phyloP scores from a whole-genome alignment of 1,140 invertebrate species.

The Phenacoccus solenopsis region DNA sequence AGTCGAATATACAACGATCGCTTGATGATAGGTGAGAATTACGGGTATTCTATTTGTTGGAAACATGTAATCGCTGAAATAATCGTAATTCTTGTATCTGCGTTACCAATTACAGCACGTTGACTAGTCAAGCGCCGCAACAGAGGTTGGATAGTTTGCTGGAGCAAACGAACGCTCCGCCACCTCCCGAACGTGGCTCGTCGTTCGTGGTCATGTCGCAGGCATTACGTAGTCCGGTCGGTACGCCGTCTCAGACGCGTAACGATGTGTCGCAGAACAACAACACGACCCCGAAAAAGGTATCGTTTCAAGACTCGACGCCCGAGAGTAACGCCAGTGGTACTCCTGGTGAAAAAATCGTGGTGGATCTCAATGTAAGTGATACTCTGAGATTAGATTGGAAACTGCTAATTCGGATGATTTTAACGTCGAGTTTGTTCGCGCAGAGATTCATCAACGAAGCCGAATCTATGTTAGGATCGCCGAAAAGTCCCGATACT shows the following conservation, averaged over 20 bases:
- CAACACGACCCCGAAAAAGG: slow-evolving; percentile 37
- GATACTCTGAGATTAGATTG: no score
- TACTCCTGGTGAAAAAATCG: slow-evolving; percentile 41
- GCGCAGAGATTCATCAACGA: slow-evolving; percentile 65
- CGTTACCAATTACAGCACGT: slow-evolving; percentile 13
- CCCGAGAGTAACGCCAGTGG: slow-evolving; percentile 34
- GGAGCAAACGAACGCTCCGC: slow-evolving; percentile 38
- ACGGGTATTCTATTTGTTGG: no score
- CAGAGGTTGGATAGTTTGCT: slow-evolving; percentile 25
- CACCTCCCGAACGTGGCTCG: slow-evolving; percentile 63
- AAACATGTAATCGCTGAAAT: no score
- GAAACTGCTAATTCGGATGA: no score
- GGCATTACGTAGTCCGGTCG: slow-evolving; percentile 30
- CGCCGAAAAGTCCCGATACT: slow-evolving; percentile 52
- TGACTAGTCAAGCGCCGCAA: slow-evolving; percentile 19
- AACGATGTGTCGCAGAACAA: slow-evolving; percentile 17
- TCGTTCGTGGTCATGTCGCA: slow-evolving; percentile 68
- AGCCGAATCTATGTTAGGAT: slow-evolving; percentile 59
- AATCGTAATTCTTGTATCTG: slow-evolving; percentile 10
- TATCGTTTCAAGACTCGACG: slow-evolving; percentile 60
- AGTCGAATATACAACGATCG: slow-evolving; percentile 20
- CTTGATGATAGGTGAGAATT: slow-evolving; percentile 11
- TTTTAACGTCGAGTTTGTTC: no score
- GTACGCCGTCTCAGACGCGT: slow-evolving; percentile 30
- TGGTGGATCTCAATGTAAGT: slow-evolving; percentile 72